These are phyloP conservation scores for Sternarchorhynchus goeldii DNA, from an alignment of 2,797 vertebrate genomes.

Conservation along the genomic window DNA sequence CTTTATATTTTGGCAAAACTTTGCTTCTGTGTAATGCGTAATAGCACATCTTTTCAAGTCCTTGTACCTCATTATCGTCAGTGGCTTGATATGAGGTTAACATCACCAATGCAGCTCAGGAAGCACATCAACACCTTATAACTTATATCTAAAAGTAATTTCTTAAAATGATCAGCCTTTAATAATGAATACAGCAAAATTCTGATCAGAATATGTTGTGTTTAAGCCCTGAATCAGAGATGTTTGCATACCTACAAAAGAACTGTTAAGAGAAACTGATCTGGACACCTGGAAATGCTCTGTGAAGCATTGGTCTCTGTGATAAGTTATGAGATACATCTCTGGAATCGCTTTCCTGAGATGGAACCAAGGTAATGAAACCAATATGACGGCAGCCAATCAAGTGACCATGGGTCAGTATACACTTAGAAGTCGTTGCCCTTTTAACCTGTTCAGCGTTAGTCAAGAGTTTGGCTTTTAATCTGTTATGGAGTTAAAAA, in stretches of 20 bases:
- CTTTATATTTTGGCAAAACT: slow-evolving; percentile 24
- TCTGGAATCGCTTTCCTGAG: background rate
- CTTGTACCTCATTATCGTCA: slow-evolving; percentile 38
- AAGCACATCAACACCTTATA: slow-evolving; percentile 14
- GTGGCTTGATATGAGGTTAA: background rate
- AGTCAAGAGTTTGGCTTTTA: background rate
- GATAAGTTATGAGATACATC: background rate
- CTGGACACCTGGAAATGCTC: slow-evolving; percentile 2
- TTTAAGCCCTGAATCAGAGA: background rate
- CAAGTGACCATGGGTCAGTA: background rate
- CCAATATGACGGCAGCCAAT: background rate
- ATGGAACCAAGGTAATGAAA: background rate
- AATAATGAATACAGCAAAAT: slow-evolving; percentile 17
- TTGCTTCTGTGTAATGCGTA: slow-evolving; percentile 23
- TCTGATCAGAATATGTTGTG: background rate
- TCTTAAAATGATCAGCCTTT: background rate
- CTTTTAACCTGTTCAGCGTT: background rate
- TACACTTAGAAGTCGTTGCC: background rate
- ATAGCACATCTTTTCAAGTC: slow-evolving; percentile 48
- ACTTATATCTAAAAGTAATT: background rate
- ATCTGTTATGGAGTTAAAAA: background rate
- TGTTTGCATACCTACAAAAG: background rate
- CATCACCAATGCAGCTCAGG: background rate
- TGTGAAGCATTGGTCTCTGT: background rate
- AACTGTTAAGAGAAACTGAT: background rate